These are phyloP conservation scores for Hycleus cichorii DNA, from an alignment of 1,140 invertebrate species.

Conservation along the genomic window DNA sequence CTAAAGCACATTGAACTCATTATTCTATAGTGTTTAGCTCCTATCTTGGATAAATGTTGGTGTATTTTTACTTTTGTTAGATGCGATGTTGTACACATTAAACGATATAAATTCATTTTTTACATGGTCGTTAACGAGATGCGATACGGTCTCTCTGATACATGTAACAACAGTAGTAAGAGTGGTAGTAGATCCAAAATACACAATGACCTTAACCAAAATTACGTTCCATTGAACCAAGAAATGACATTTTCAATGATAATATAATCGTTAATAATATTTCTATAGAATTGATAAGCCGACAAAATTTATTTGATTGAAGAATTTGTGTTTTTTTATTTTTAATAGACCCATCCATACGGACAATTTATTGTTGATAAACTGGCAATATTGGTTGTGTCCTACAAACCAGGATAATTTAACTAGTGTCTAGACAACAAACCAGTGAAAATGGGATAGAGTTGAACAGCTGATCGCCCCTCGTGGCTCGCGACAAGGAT, in stretches of 20 bases:
- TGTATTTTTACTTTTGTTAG: neutral
- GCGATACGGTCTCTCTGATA: neutral
- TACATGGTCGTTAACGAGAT: constrained; percentile 8
- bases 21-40: neutral
- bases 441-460: constrained; percentile 28
- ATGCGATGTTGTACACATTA: neutral
- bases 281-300: no score
- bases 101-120: constrained; percentile 4
- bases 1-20: constrained; percentile 7
- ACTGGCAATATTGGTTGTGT: neutral
- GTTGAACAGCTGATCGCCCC: constrained; percentile 39
- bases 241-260: neutral
- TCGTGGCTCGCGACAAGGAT: constrained; percentile 30
- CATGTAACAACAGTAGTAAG: no score
- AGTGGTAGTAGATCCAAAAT: neutral
- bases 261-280: no score
- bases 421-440: constrained; percentile 20
- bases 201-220: constrained; percentile 14
- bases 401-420: constrained; percentile 6
- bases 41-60: neutral
- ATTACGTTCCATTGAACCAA: constrained; percentile 12
- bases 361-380: no score
- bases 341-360: no score
- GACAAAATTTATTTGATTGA: no score
- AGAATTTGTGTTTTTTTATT: no score